Percentiles rank a stretch among this genome's conserved stretches.
Conservation (phyloP, 2,888 invertebrate genomes). For the Spilosoma lubricipeda region DNA sequence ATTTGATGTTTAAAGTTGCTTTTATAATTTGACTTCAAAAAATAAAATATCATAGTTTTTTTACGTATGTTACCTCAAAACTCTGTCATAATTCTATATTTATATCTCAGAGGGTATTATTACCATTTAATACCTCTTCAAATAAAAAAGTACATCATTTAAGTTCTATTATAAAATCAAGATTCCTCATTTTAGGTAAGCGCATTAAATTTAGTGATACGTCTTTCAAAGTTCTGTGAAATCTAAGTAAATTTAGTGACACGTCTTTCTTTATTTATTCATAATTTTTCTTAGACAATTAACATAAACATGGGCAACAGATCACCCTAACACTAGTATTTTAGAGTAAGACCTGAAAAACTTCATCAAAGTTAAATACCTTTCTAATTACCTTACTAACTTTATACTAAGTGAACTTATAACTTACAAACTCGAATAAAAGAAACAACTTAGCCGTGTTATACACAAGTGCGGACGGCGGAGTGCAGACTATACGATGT, state of each 20-base stretch:
- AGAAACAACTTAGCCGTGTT: not conserved
- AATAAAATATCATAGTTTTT: no score
- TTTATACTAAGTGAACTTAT: not conserved
- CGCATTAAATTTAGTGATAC: not conserved
- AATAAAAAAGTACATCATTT: not conserved
- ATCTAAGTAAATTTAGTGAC: not conserved
- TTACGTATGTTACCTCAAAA: no score
- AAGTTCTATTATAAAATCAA: no score
- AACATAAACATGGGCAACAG: not conserved
- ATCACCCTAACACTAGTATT: not conserved
- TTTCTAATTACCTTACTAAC: not conserved
- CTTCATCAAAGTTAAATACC: no score
- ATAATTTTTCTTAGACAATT: not conserved
- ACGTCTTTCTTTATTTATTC: no score
- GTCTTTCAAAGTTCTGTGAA: not conserved
- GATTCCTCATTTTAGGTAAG: no score
- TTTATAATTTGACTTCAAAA: not conserved
- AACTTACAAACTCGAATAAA: not conserved
- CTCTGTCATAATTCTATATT: no score
- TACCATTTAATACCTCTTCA: not conserved
- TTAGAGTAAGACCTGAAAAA: not conserved
- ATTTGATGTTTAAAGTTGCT: not conserved
- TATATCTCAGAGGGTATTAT: no score
- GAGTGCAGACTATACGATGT: conserved; percentile 6
- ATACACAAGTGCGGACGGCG: not conserved